Conservation (phyloP, 1,140 invertebrate species). For the Atta cephalotes region DNA sequence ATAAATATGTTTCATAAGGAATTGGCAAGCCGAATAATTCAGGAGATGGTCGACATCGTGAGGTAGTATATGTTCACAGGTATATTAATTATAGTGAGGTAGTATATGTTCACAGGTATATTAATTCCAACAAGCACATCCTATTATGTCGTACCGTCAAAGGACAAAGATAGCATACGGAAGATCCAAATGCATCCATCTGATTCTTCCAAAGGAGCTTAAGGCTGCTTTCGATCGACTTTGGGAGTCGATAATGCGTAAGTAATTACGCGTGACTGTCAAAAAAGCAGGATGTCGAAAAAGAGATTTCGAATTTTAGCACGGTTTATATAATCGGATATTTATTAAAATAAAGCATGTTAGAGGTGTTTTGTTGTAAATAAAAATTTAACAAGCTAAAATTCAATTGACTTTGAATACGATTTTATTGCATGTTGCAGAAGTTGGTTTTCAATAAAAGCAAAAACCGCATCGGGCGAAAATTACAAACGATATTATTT, state of each 20-base stretch:
- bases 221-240: slow-evolving; percentile 39
- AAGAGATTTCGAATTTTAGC: not conserved
- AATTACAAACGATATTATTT: not conserved
- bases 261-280: not conserved
- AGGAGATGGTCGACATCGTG: not conserved
- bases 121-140: slow-evolving; percentile 65
- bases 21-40: not conserved
- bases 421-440: not conserved
- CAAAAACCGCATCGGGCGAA: not conserved
- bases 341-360: not conserved
- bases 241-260: slow-evolving; percentile 42
- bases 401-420: not conserved
- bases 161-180: not conserved
- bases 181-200: not conserved
- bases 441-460: slow-evolving; percentile 8
- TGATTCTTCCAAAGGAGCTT: slow-evolving; percentile 47
- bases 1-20: not conserved
- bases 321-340: not conserved
- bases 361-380: not conserved
- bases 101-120: slow-evolving; percentile 63
- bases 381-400: slow-evolving; percentile 5
- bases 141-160: slow-evolving; percentile 51
- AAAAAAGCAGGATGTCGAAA: slow-evolving; percentile 4
- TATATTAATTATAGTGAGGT: slow-evolving; percentile 55
- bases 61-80: slow-evolving; percentile 60